Evolutionary conservation across 1,140 invertebrate genomes (phyloP), one percentile per base, ranked within the genome.

Genomic region (Wiebesia pumilae): DNA sequence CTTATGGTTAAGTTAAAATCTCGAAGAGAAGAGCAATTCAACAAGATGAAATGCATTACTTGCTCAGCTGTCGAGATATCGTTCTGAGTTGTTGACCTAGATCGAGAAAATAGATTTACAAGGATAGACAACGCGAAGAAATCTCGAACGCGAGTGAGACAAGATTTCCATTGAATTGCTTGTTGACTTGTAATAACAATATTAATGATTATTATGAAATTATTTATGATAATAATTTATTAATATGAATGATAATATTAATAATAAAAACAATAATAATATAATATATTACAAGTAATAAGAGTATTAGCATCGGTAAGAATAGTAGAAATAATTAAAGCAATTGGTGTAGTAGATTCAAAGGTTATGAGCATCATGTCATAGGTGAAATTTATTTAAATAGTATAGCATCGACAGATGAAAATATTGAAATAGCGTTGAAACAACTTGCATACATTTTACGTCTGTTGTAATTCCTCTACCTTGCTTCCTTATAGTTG

Each of bases 171-270:
- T 89, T 89, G 88, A 91, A 91, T 92, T 91, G 89, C 91, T 91
- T 91, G 91, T 92, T 92, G 90, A 92, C 88, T 90, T 89, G 89
- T 90, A 91, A 88, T 90, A 89, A 88, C 89, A 86, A 89, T 89
- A 85, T 88, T 89, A 67, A 86, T 77, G 69, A 84, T 58, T 84
- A 88, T 86, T 65, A 88, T 89, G 81, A 90, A 89, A 78, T 89
- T 89, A 47, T 71, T 77, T 85, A 86, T 82, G 78, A 88, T 84
- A 40, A 84, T 86, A 47, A 88, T 86, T 67, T 81, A 69, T 54
- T 43, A 38, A 62, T 65, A 77, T 30, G 33, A 80, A 79, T 47
- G 24, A 43, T 84, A 77, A 47, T 24, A 69, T 27, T 80, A 69
- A 80, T 80, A 78, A 84, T 84, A 77, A 65, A 84, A 77, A 84